Evolutionary conservation across 2,888 invertebrate species (phyloP).

Genomic region (Epsilonema sp.): DNA sequence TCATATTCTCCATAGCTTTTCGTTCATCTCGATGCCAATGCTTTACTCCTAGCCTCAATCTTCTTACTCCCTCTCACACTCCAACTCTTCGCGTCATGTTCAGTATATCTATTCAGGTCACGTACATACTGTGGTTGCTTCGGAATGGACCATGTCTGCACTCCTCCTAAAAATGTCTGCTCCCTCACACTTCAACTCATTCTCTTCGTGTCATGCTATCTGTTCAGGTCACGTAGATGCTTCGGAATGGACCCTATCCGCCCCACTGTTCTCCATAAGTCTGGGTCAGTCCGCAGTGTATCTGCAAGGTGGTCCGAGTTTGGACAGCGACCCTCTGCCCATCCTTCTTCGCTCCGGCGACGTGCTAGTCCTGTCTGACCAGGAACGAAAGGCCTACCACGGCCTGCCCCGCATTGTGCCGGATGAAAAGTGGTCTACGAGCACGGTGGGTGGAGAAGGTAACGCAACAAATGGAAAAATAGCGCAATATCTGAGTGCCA

Average conservation of each 20-base stretch:
- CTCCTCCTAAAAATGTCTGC: slow-evolving; percentile 42
- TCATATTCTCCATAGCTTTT: no score
- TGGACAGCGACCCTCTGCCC: slow-evolving; percentile 27
- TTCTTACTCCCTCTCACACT: no score
- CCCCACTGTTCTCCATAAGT: slow-evolving; percentile 74
- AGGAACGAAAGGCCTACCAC: slow-evolving; percentile 67
- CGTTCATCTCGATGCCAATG: no score
- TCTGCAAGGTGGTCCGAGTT: slow-evolving; percentile 52
- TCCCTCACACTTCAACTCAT: slow-evolving; percentile 56
- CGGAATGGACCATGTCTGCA: slow-evolving; percentile 60
- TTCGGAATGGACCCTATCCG: slow-evolving; percentile 61
- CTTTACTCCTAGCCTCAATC: no score
- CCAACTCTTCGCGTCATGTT: no score
- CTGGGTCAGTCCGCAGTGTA: slow-evolving; percentile 89
- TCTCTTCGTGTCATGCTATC: slow-evolving; percentile 83
- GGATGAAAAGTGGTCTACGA: slow-evolving; percentile 9
- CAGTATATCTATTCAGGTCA: no score
- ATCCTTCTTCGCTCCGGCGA: slow-evolving; percentile 69
- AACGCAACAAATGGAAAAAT: slow-evolving; percentile 31
- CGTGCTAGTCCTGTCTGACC: slow-evolving; percentile 65
- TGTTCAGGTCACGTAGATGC: slow-evolving; percentile 66
- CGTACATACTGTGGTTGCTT: slow-evolving; percentile 81
- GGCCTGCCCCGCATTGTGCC: slow-evolving; percentile 74
- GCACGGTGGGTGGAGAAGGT: slow-evolving; percentile 36
- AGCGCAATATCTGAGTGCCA: slow-evolving; percentile 43